Percentiles rank a stretch among this genome's conserved stretches.
These are phyloP conservation scores for Blastobasis lacticolella DNA, from an alignment of 2,888 invertebrate species.

Conservation along the genomic window DNA sequence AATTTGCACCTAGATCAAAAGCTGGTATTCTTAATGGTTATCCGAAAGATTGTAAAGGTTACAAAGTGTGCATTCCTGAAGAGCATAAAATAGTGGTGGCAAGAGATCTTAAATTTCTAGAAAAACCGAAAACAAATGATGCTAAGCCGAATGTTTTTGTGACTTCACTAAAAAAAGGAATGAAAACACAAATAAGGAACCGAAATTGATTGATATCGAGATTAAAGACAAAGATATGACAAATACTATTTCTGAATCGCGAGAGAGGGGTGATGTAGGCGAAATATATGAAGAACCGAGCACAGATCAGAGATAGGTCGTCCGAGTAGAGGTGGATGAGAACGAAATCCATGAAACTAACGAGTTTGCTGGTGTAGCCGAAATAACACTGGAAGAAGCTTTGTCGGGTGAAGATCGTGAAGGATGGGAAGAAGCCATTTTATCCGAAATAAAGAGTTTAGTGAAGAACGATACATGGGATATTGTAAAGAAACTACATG, in stretches of 20 bases:
- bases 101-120: not conserved
- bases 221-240: not conserved
- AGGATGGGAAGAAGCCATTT: not conserved
- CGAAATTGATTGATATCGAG: not conserved
- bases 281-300: not conserved
- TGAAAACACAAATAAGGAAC: not conserved
- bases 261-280: not conserved
- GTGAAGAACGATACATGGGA: not conserved
- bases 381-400: not conserved
- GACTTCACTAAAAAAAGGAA: too few species aligned
- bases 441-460: not conserved
- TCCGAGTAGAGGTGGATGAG: not conserved
- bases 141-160: too few species aligned
- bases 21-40: slow-evolving; percentile 1
- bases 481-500: too few species aligned
- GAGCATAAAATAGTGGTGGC: not conserved
- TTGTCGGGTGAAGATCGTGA: not conserved
- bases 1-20: not conserved
- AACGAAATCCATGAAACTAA: not conserved
- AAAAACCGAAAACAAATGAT: not conserved
- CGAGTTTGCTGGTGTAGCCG: not conserved
- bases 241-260: not conserved
- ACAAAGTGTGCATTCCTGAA: not conserved
- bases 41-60: not conserved
- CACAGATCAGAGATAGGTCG: not conserved